Evolutionary conservation across 2,888 invertebrate species (phyloP).

Genomic region (Drosophila sordidapex): DNA sequence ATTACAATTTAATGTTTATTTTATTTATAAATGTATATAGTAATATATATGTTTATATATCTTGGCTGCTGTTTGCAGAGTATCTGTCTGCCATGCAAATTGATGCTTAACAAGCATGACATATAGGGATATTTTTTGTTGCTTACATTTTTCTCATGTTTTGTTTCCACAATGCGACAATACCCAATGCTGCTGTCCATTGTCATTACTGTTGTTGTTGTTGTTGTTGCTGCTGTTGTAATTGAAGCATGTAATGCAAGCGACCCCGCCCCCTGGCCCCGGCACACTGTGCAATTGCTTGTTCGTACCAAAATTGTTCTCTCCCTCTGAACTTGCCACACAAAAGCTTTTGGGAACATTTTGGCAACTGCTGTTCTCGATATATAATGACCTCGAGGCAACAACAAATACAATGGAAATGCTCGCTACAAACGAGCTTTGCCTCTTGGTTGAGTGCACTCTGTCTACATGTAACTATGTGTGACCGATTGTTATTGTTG

Average conservation of each 20-base stretch:
- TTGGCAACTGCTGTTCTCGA: constrained; percentile 80
- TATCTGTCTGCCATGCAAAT: constrained; percentile 10
- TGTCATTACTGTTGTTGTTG: constrained; percentile 52
- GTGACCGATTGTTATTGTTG: constrained; percentile 67
- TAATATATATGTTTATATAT: background rate
- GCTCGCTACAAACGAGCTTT: constrained; percentile 55
- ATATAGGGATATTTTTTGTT: constrained; percentile 22
- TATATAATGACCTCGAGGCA: constrained; percentile 81
- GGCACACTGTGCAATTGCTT: background rate
- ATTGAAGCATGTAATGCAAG: constrained; percentile 79
- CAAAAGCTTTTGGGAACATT: constrained; percentile 79
- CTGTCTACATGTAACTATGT: constrained; percentile 75
- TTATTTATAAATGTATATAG: background rate
- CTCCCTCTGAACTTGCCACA: constrained; percentile 63
- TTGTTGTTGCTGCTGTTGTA: constrained; percentile 54
- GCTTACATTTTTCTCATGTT: constrained; percentile 21
- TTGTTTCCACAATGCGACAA: constrained; percentile 62
- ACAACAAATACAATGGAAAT: constrained; percentile 53
- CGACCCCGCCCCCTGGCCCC: constrained; percentile 35
- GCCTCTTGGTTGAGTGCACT: constrained; percentile 75
- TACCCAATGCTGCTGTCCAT: constrained; percentile 64
- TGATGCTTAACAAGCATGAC: constrained; percentile 6
- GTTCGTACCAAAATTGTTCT: constrained; percentile 3
- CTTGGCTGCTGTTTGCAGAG: background rate
- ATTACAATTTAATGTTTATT: constrained; percentile 14